Evolutionary conservation across 1,140 invertebrate species (phyloP).

Genomic region (Drosophila ambigua): DNA sequence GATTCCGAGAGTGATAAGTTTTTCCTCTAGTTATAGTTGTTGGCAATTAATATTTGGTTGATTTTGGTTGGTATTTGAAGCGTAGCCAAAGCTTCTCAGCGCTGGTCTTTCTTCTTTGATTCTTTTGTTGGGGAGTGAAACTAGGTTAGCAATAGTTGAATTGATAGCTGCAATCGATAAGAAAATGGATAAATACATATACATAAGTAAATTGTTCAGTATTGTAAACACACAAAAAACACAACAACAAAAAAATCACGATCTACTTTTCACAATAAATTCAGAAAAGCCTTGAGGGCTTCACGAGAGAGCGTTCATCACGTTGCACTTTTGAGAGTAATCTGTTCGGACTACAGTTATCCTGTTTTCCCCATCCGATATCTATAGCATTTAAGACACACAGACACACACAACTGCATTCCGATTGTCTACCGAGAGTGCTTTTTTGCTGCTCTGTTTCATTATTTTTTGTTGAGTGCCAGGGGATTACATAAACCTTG

Average conservation of each 20-base stretch:
- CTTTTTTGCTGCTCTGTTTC: constrained; percentile 7
- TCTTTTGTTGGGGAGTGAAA: constrained; percentile 64
- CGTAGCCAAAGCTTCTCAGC: constrained; percentile 25
- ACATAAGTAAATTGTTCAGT: neutral
- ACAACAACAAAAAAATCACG: no score
- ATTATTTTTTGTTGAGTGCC: constrained; percentile 13
- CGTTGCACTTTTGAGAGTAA: no score
- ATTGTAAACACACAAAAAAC: no score
- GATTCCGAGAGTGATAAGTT: no score
- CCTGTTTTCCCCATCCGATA: no score
- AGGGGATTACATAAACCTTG: constrained; percentile 52
- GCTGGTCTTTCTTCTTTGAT: constrained; percentile 44
- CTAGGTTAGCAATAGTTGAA: constrained; percentile 74
- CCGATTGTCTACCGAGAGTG: constrained; percentile 9
- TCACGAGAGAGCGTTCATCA: no score
- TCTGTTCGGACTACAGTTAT: no score
- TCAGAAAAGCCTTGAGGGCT: no score
- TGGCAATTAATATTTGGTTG: neutral
- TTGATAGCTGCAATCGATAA: constrained; percentile 55
- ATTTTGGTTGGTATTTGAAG: constrained; percentile 19
- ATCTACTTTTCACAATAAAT: no score
- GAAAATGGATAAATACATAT: neutral
- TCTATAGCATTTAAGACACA: no score
- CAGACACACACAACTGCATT: neutral
- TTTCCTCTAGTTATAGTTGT: constrained; percentile 5